phyloP scores from a whole-genome alignment of 2,113 vertebrate genomes.

The Cervus canadensis region DNA sequence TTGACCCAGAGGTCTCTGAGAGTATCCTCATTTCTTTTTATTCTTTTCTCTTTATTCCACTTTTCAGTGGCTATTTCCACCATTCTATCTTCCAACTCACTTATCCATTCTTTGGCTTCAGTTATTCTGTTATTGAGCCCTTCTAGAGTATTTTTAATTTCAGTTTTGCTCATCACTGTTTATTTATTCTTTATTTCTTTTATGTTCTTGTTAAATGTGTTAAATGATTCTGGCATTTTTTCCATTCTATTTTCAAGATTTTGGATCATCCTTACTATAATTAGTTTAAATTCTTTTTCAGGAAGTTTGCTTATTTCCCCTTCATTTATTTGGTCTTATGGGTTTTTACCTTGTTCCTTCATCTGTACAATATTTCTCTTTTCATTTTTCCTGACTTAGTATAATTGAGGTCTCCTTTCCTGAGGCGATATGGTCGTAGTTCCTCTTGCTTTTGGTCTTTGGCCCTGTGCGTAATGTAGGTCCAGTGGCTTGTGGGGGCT shows the following conservation, averaged over 20 bases:
- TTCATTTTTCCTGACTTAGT: neutral
- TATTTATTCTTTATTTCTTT: neutral
- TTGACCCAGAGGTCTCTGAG: neutral
- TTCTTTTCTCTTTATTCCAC: neutral
- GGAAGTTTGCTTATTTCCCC: neutral
- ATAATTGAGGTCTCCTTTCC: neutral
- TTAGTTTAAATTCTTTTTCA: neutral
- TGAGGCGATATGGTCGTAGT: fast-evolving
- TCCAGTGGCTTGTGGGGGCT: neutral
- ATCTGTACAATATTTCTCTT: neutral
- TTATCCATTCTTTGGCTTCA: neutral
- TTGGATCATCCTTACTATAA: neutral
- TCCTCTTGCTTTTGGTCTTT: neutral
- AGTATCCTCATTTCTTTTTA: neutral
- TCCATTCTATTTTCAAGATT: neutral
- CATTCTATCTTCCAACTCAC: neutral
- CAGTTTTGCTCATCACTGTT: neutral
- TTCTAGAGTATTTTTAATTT: neutral
- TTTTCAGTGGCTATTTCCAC: neutral
- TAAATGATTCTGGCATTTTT: neutral
- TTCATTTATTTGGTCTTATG: neutral
- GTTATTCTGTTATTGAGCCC: neutral
- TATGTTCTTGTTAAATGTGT: neutral
- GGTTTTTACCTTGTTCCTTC: neutral
- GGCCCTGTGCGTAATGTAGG: neutral